Conservation (phyloP, 2,888 invertebrate genomes). For the Ceriagrion tenellum region DNA sequence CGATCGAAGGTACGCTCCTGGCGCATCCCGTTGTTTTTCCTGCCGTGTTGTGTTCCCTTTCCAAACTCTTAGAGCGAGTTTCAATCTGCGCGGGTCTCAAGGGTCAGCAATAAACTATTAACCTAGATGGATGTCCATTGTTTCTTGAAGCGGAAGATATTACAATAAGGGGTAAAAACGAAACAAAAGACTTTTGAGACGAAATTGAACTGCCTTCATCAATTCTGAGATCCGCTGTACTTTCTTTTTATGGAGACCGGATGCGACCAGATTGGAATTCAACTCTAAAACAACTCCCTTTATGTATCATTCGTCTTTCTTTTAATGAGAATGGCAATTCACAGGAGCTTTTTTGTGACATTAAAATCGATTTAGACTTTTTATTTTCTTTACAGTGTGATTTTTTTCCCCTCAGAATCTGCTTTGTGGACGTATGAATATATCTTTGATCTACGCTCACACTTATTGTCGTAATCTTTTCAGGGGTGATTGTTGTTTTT, state of each 20-base stretch:
- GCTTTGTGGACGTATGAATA: too few species aligned
- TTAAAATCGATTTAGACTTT: neutral
- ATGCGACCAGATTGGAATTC: neutral
- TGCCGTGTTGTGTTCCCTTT: neutral
- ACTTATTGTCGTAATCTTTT: too few species aligned
- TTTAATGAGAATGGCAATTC: neutral
- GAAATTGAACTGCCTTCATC: neutral
- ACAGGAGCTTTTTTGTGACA: neutral
- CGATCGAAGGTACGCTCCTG: neutral
- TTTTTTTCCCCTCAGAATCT: too few species aligned
- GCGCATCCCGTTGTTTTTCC: neutral
- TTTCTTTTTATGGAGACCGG: neutral
- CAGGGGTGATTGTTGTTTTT: too few species aligned
- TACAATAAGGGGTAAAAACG: neutral
- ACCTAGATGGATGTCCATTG: constrained; percentile 6
- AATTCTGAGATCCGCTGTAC: neutral
- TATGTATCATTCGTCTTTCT: neutral
- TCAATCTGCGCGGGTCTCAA: neutral
- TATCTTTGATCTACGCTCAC: too few species aligned
- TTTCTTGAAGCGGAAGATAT: neutral
- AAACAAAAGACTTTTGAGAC: neutral
- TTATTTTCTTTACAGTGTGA: neutral
- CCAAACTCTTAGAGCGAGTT: neutral
- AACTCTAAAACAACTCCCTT: neutral
- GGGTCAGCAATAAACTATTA: constrained; percentile 35